phyloP scores from a whole-genome alignment of 2,888 invertebrate genomes.

The Phyto melanocephala region DNA sequence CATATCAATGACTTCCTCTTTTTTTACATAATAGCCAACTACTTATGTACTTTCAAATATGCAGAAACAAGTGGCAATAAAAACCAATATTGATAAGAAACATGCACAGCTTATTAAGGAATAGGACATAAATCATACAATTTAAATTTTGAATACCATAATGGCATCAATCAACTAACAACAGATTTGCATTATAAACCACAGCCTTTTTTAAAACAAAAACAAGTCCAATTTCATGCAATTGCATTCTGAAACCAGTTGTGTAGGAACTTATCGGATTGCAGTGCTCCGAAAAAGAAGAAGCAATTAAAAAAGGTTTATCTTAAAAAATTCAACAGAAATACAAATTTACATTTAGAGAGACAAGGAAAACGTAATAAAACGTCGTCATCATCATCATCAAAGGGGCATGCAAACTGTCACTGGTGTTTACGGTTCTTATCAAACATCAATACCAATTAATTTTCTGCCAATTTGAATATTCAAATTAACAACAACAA shows the following conservation, averaged over 20 bases:
- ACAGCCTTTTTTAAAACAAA: not conserved
- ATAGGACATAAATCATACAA: slow-evolving; percentile 52
- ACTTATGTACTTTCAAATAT: not conserved
- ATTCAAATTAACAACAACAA: slow-evolving; percentile 42
- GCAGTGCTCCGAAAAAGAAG: not conserved
- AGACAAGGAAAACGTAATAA: not conserved
- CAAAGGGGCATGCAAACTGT: slow-evolving; percentile 63
- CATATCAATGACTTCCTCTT: slow-evolving; percentile 48
- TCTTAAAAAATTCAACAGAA: not conserved
- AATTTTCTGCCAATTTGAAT: slow-evolving; percentile 59
- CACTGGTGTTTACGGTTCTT: slow-evolving; percentile 58
- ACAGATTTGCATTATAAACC: slow-evolving; percentile 32
- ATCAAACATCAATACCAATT: slow-evolving; percentile 63
- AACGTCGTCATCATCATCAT: slow-evolving; percentile 29
- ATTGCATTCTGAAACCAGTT: slow-evolving; percentile 30
- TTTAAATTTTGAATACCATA: slow-evolving; percentile 18
- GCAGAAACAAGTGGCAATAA: not conserved
- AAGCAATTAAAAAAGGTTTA: slow-evolving; percentile 36
- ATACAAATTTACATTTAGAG: slow-evolving; percentile 11
- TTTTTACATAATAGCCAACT: not conserved
- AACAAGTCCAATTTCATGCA: not conserved
- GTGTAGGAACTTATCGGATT: slow-evolving; percentile 43
- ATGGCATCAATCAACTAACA: slow-evolving; percentile 59
- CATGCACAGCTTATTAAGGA: slow-evolving; percentile 53
- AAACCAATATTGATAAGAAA: slow-evolving; percentile 48